Percentiles rank a stretch among this genome's conserved stretches.
These are phyloP conservation scores for Carcinoscorpius rotundicauda DNA, from an alignment of 1,140 invertebrate species.

Conservation along the genomic window DNA sequence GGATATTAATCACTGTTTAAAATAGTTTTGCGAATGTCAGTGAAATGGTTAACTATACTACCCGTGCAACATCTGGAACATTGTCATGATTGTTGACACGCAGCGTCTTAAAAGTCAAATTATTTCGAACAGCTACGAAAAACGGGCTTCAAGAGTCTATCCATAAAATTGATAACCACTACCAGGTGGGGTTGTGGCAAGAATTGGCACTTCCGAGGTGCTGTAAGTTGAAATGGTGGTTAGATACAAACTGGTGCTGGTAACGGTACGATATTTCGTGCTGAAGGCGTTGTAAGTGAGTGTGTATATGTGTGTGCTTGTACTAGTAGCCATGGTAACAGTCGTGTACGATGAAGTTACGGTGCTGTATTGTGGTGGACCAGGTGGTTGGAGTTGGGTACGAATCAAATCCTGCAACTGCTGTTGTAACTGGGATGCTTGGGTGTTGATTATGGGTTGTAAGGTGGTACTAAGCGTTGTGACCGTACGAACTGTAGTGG, in stretches of 20 bases:
- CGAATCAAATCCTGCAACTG: conserved; percentile 17
- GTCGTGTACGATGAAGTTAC: conserved; percentile 23
- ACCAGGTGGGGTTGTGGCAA: conserved; percentile 14
- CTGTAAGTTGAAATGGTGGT: conserved; percentile 23
- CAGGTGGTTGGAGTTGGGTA: conserved; percentile 5
- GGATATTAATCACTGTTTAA: too few relatives aligned
- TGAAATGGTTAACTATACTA: too few relatives aligned
- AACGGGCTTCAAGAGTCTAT: too few relatives aligned
- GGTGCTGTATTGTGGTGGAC: conserved; percentile 15
- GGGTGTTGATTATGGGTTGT: conserved; percentile 22
- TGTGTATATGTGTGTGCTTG: conserved; percentile 24
- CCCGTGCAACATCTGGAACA: too few relatives aligned
- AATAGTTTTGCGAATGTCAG: too few relatives aligned
- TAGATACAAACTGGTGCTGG: conserved; percentile 22
- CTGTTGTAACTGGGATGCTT: conserved; percentile 18
- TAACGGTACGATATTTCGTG: conserved; percentile 26
- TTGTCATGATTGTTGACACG: too few relatives aligned
- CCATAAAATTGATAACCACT: conserved; percentile 6
- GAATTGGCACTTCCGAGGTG: conserved; percentile 16
- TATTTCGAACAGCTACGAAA: too few relatives aligned
- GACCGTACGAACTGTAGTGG: conserved; percentile 22
- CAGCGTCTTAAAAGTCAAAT: too few relatives aligned
- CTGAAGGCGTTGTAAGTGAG: conserved; percentile 27
- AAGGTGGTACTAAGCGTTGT: conserved; percentile 26
- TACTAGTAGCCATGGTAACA: conserved; percentile 23